Base-by-base conservation (phyloP, 2,113 vertebrate species). In the Ifrita kowaldi region DNA sequence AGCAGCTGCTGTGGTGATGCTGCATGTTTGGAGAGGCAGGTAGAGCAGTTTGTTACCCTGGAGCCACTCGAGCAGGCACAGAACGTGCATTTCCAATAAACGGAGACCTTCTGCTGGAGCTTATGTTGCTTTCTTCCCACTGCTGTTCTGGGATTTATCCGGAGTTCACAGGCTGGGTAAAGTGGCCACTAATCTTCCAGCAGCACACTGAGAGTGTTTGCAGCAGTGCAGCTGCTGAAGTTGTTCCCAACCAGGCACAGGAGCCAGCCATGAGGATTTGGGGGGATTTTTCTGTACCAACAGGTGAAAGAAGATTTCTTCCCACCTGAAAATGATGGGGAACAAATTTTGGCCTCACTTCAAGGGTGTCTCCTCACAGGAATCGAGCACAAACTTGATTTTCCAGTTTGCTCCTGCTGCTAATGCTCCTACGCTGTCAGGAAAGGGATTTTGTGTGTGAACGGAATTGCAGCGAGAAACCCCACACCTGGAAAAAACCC, bases 101-200 rank as follows among this genome's bases (percentile, higher is more conserved):
- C 3, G 4, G 21, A 77, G 82, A 82, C 93, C 94, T 96, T 95
- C 93, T 94, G 92, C 92, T 90, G 88, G 84, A 97, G 94, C 93
- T 90, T 84, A 69, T 93, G 76, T 33, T 93, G 80, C 93, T 97
- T 96, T 90, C 86, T 89, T 78, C 83, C 95, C 73, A 67, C 85
- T 95, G 94, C 87, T 95, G 95, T 44, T 88, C 32, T 90, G 87
- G 91, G 96, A 95, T 93, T 96, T 97, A 91, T 90, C 96, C 91
- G 79, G 89, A 97, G 93, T 90, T 95, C 95, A 84, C 87, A 87
- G 95, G 49, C 96, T 97, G 89, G 87, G 75, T 53, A 90, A 96
- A 96, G 86, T 95, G 88, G 78, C 89, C 89, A 39, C 91, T 85
- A 87, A 94, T 97, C 93, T 83, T 81, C 26, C 1, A 37, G 70